These are phyloP conservation scores for Centruroides sculpturatus DNA, from an alignment of 1,140 invertebrate species.

Conservation along the genomic window DNA sequence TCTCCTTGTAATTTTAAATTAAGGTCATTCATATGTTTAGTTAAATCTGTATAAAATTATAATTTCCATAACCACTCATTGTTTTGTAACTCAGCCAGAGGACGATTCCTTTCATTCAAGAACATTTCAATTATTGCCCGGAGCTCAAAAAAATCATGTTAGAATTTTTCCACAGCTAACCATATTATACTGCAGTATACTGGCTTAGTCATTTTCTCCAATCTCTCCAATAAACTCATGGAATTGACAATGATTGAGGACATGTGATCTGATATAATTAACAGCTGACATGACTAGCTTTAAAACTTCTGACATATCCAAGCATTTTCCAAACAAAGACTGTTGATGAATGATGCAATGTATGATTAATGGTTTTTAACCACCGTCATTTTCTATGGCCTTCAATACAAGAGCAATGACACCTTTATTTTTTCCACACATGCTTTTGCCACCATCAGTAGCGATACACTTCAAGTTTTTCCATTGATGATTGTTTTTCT, in stretches of 20 bases:
- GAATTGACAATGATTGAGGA: slow-evolving; percentile 24
- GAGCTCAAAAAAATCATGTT: slow-evolving; percentile 18
- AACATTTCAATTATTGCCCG: neutral
- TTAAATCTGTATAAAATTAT: neutral
- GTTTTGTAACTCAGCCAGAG: slow-evolving; percentile 1
- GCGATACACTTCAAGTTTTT: too few relatives aligned
- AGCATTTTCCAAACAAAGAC: too few relatives aligned
- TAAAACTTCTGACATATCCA: slow-evolving; percentile 21
- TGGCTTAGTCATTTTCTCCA: slow-evolving; percentile 10
- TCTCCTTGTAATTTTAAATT: slow-evolving; percentile 1
- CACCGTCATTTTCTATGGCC: too few relatives aligned
- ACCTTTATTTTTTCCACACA: too few relatives aligned
- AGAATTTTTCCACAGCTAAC: slow-evolving; percentile 20
- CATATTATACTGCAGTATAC: slow-evolving; percentile 20
- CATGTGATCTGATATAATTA: slow-evolving; percentile 23
- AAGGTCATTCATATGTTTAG: neutral
- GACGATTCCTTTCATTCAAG: neutral
- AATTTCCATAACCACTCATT: neutral
- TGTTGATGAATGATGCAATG: too few relatives aligned
- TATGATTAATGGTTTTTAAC: too few relatives aligned
- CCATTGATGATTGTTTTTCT: too few relatives aligned
- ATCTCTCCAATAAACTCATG: slow-evolving; percentile 23
- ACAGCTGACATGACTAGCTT: slow-evolving; percentile 21
- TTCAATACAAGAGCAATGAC: too few relatives aligned
- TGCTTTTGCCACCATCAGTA: too few relatives aligned